Base-by-base conservation (phyloP, 2,113 vertebrate genomes). In the Damaliscus lunatus region DNA sequence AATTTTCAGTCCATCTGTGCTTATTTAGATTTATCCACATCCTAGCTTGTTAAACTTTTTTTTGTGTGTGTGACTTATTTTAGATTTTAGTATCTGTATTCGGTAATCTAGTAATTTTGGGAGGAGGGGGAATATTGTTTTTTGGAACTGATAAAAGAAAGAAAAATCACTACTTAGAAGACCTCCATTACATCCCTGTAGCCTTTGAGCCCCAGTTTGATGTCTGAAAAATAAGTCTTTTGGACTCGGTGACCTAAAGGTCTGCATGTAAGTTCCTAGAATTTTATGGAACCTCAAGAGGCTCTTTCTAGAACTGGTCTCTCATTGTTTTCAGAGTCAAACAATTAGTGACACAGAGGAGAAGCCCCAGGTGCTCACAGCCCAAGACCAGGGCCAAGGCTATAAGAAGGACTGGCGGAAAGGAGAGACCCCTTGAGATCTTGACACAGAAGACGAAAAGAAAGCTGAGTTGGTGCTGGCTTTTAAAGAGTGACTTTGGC, bases 321-420 rank as follows among this genome's bases (percentile, higher is more conserved):
- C 16, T 50, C 43, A 33, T 14, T 21, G 27, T 33, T 78, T 31
- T 31, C 12, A 90, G 87, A 94, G 64, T 40, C 21, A 53, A 7
- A 53, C 21, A 40, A 3, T 16, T 3, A 48, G 27, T 25, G 33
- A 50, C 2, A 12, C 3, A n/a, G 15, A 84, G 25, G 31, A 74
- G 62, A 78, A 57, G 23, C 29, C 25, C 43, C 64, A 85, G 87
- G 16, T 6, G n/a, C 25, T 60, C 55, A 52, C 19, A 23, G 7
- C 46, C 27, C 23, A 55, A 78, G 19, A 17, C 0, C 2, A 15
- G 27, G 60, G n/a, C 2, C 3, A 36, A 29, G 53, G 25, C 27
- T 12, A 15, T 4, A 29, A 59, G 55, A 25, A 13, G 33, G 33
- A 40, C 14, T 3, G 3, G 5, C 4, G 13, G 25, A 21, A 25